A percentile compares a stretch with the other conserved stretches of the same genome.
phyloP scores from a whole-genome alignment of 2,888 invertebrate species.

The Anthrax anthrax region DNA sequence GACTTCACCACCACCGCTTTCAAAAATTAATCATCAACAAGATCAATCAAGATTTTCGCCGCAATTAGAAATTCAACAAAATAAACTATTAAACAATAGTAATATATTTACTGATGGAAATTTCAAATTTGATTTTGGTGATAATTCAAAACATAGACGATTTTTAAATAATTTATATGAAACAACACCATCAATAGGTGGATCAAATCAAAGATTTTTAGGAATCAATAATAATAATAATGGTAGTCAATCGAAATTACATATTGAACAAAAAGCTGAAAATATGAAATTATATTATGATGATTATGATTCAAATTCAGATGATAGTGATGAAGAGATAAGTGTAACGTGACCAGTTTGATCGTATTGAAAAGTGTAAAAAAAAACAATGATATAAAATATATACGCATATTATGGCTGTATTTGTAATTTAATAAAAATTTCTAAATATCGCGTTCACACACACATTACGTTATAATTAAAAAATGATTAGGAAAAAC shows the following conservation, averaged over 20 bases:
- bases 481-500: too few species aligned
- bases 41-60: not conserved
- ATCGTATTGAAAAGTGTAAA: too few species aligned
- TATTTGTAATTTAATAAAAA: too few species aligned
- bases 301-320: constrained; percentile 39
- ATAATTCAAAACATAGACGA: constrained; percentile 8
- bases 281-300: constrained; percentile 34
- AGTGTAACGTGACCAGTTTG: constrained; percentile 66
- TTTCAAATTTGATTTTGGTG: constrained; percentile 13
- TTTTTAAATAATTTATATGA: constrained; percentile 17
- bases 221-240: too few species aligned
- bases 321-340: constrained; percentile 70
- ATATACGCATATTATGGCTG: too few species aligned
- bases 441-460: too few species aligned
- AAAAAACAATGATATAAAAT: too few species aligned
- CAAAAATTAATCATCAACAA: constrained; percentile 2
- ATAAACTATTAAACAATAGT: not conserved
- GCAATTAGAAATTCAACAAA: not conserved
- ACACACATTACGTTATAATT: too few species aligned
- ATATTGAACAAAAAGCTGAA: constrained; percentile 21
- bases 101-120: not conserved
- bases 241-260: not conserved
- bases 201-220: not conserved
- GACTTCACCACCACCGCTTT: constrained; percentile 1
- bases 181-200: not conserved